A percentile compares a stretch with the other conserved stretches of the same genome.
phyloP scores from a whole-genome alignment of 23 tunicate species.

The Diplosoma virens region DNA sequence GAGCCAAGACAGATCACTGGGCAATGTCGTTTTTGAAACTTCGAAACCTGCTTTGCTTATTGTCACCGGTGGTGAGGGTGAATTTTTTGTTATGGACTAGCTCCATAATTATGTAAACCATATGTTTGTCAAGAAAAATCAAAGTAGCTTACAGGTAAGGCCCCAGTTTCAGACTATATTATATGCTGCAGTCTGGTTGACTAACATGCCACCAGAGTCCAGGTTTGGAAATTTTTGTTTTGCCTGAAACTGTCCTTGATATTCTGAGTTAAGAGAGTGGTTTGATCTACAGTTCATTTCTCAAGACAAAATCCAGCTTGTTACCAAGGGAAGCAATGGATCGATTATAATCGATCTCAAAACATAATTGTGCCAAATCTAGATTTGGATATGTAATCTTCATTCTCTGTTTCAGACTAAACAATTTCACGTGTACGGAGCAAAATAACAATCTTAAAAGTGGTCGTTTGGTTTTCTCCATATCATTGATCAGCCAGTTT shows the following conservation, averaged over 20 bases:
- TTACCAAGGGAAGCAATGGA: too few species aligned
- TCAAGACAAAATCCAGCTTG: too few species aligned
- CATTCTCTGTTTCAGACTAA: background rate
- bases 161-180: too few species aligned
- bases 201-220: too few species aligned
- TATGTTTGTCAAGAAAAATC: background rate
- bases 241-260: too few species aligned
- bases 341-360: too few species aligned
- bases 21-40: background rate
- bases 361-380: background rate
- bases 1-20: conserved; percentile 10
- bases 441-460: background rate
- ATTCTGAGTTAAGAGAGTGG: too few species aligned
- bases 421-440: background rate
- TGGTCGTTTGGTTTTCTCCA: background rate
- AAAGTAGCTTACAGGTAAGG: too few species aligned
- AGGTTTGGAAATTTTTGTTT: too few species aligned
- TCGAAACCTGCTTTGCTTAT: background rate
- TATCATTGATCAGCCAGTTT: conserved; percentile 10
- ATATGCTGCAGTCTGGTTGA: too few species aligned
- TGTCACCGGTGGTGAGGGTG: background rate
- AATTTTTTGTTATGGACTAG: background rate
- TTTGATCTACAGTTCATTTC: too few species aligned
- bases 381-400: background rate
- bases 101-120: background rate